phyloP scores from a whole-genome alignment of 1,140 invertebrate species.

The Drosophila gunungcola region DNA sequence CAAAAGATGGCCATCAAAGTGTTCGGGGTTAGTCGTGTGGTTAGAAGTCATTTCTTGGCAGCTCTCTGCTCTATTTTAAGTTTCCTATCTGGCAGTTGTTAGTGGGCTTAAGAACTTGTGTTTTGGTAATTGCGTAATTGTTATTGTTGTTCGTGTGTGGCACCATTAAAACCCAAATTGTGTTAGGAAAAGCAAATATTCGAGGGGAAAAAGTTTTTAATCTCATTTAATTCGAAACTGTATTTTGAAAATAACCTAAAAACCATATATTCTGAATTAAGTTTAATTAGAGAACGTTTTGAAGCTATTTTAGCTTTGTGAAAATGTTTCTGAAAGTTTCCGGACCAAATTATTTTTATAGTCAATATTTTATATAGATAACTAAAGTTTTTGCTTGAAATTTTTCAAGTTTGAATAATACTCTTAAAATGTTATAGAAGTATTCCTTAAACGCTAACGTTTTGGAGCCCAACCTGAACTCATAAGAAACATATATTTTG shows the following conservation, averaged over 20 bases:
- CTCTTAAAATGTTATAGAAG: no score
- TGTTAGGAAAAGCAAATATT: slow-evolving; percentile 51
- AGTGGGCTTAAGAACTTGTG: slow-evolving; percentile 38
- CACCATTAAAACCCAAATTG: slow-evolving; percentile 55
- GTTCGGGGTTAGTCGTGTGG: slow-evolving; percentile 25
- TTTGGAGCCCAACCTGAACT: not conserved
- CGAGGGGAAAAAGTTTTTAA: slow-evolving; percentile 9
- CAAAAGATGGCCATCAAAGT: slow-evolving; percentile 27
- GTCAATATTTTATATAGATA: no score
- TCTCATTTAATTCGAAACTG: slow-evolving; percentile 6
- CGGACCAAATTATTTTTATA: no score
- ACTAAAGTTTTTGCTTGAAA: no score
- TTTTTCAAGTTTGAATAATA: no score
- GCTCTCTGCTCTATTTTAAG: not conserved
- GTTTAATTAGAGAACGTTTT: no score
- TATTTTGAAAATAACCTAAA: not conserved
- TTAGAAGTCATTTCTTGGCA: slow-evolving; percentile 14
- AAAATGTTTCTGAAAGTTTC: no score
- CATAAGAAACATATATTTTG: not conserved
- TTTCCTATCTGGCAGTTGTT: slow-evolving; percentile 32
- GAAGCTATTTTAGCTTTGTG: no score
- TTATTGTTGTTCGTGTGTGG: slow-evolving; percentile 34
- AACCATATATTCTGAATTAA: no score
- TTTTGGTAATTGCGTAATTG: slow-evolving; percentile 52
- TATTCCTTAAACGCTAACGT: not conserved